A percentile compares a stretch with the other conserved stretches of the same genome.
phyloP scores from a whole-genome alignment of 2,797 vertebrate species.

The Margarornis squamiger region DNA sequence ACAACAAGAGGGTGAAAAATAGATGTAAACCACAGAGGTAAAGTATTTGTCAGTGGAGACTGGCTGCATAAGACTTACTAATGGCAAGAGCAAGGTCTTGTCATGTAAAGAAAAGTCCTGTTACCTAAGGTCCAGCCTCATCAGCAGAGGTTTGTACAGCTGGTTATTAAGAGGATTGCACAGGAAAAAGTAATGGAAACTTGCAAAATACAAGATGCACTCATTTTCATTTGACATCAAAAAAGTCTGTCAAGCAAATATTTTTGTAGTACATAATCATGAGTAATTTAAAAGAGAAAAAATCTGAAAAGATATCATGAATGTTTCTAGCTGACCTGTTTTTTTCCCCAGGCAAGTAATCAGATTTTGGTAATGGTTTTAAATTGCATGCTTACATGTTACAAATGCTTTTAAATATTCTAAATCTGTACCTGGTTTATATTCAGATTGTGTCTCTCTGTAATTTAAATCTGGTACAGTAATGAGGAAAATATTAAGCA shows the following conservation, averaged over 20 bases:
- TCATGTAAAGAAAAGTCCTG: not conserved
- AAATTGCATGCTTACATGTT: conserved; percentile 29
- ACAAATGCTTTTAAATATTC: conserved; percentile 53
- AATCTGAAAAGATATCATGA: not conserved
- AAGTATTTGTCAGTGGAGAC: not conserved
- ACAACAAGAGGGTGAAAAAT: not conserved
- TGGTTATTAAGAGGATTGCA: not conserved
- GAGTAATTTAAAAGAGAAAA: not conserved
- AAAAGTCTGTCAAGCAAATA: not conserved
- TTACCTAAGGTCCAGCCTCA: not conserved
- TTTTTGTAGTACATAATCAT: not conserved
- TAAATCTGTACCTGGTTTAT: conserved; percentile 48
- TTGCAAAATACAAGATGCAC: not conserved
- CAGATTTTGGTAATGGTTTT: conserved; percentile 60
- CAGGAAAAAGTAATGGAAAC: not conserved
- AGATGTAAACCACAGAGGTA: not conserved
- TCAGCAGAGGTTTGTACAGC: not conserved
- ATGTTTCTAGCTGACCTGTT: not conserved
- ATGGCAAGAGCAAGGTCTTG: not conserved
- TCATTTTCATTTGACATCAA: not conserved
- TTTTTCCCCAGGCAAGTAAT: conserved; percentile 54
- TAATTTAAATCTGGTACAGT: conserved; percentile 56
- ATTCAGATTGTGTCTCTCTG: conserved; percentile 52
- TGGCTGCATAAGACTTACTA: not conserved
- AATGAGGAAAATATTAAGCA: conserved; percentile 62